Base-by-base conservation (phyloP, 2,888 invertebrate species). In the Drosophila nigricruria region DNA sequence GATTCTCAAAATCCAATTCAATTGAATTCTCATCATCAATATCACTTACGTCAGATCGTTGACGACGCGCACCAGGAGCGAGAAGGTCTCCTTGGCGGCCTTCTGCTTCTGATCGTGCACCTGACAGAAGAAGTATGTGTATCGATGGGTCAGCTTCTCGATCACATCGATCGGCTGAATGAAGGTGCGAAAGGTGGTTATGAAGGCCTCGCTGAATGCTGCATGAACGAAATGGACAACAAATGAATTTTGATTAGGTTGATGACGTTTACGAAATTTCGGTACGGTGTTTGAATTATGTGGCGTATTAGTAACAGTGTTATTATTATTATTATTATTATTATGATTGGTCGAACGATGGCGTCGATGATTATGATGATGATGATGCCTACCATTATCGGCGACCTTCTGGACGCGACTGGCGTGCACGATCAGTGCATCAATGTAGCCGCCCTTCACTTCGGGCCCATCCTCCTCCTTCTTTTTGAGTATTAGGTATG, bases 121-220 rank as follows among this genome's bases (percentile, higher is more conserved):
- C 83, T 95, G 96, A 91, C 94, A 96, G 91, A 95, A 95, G 91
- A 97, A 96, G 81, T 95, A 87, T 56, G 92, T 91, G 73, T 93
- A 93, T 56, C 93, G 92, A 91, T 96, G 95, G 91, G 97, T 96
- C 64, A 99, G 94, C 91, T 98, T 97, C 90, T 96, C 95, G 81
- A 98, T 95, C 81, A 99, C 94, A 81, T 97, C 97, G 89, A 95
- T 93, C 27, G 99, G 98, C 70, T 96, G 94, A 92, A 99, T 96
- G 94, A 99, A 98, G 72, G 98, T 99, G 83, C 99, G 95, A 94
- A 99, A 99, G 70, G 99, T 99, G 61, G 98, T 98, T 84, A 99
- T 95, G 94, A 99, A 99, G 77, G 99, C 99, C 94, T 99, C 99
- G 94, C 92, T 92, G 79, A 93, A 93, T 69, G 91, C 93, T 93